Evolutionary conservation across 2,797 vertebrate genomes (phyloP).

Genomic region (Chlorospingus semifuscus): DNA sequence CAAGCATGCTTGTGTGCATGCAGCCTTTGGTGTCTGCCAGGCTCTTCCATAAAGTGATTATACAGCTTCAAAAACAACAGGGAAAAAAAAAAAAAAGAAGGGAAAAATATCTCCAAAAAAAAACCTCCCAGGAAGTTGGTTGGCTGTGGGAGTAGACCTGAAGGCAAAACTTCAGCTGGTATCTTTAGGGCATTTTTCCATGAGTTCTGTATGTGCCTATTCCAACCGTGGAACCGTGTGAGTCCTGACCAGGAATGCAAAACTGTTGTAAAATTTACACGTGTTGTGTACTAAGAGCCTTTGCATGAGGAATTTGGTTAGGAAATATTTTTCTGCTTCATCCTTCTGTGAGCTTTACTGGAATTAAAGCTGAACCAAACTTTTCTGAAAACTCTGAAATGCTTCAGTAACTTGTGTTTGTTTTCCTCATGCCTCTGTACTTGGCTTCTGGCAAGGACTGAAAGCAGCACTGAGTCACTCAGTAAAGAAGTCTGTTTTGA

Average conservation of each 20-base stretch:
- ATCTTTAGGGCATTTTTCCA: background rate
- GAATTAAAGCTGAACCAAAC: slow-evolving; percentile 48
- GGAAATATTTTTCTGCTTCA: slow-evolving; percentile 34
- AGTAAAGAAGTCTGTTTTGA: slow-evolving; percentile 58
- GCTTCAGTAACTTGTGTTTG: slow-evolving; percentile 57
- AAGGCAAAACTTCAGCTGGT: background rate
- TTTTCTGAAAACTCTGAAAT: slow-evolving; percentile 62
- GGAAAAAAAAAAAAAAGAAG: background rate
- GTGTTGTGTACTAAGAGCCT: background rate
- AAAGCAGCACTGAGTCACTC: slow-evolving; percentile 60
- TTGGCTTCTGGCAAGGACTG: slow-evolving; percentile 54
- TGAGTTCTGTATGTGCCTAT: background rate
- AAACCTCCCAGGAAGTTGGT: background rate
- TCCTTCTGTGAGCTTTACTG: slow-evolving; percentile 39
- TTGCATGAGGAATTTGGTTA: slow-evolving; percentile 26
- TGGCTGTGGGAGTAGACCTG: background rate
- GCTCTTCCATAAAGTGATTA: slow-evolving; percentile 19
- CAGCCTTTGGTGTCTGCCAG: slow-evolving; percentile 51
- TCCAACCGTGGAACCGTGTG: background rate
- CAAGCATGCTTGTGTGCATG: background rate
- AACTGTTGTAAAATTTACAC: background rate
- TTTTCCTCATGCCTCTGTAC: slow-evolving; percentile 54
- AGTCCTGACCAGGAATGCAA: background rate
- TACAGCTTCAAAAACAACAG: background rate
- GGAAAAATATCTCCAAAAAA: background rate